Conservation (phyloP, 2,888 invertebrate species). For the Cheilosia vulpina region DNA sequence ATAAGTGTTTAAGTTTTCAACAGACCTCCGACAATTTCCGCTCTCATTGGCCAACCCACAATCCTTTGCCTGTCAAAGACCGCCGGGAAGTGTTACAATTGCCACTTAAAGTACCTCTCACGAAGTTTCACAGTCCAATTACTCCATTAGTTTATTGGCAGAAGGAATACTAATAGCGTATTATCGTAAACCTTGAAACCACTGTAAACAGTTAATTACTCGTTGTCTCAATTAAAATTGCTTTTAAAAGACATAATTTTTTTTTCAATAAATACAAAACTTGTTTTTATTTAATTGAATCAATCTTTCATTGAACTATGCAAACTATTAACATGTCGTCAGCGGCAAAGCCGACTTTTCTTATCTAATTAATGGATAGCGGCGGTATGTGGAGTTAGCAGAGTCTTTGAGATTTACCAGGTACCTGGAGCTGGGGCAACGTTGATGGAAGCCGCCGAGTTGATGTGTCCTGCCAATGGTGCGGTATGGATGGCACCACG, state of each 20-base stretch:
- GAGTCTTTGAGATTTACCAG: constrained; percentile 56
- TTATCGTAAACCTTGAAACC: constrained; percentile 1
- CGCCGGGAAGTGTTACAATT: not conserved
- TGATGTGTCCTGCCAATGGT: constrained; percentile 79
- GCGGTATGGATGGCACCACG: constrained; percentile 81
- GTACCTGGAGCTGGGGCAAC: constrained; percentile 81
- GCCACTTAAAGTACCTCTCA: not conserved
- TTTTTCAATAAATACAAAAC: constrained; percentile 49
- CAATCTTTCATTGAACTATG: constrained; percentile 71
- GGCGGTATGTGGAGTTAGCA: constrained; percentile 6
- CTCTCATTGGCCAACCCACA: too few relatives aligned
- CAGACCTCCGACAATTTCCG: too few relatives aligned
- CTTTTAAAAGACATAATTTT: constrained; percentile 6
- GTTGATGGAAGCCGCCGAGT: constrained; percentile 80
- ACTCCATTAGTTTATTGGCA: not conserved
- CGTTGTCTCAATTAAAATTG: not conserved
- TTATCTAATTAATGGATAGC: constrained; percentile 35
- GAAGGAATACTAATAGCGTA: not conserved
- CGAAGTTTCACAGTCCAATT: not conserved
- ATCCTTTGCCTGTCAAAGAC: too few relatives aligned
- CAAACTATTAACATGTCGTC: constrained; percentile 54
- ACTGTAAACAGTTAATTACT: not conserved
- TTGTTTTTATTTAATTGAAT: constrained; percentile 59
- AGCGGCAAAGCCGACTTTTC: constrained; percentile 38
- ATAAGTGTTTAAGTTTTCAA: too few relatives aligned